Evolutionary conservation across 30 jellyfish, hydroid and myxozoan genomes (phyloP), one percentile per base, ranked within the genome.

Genomic region (Sanderia malayensis): DNA sequence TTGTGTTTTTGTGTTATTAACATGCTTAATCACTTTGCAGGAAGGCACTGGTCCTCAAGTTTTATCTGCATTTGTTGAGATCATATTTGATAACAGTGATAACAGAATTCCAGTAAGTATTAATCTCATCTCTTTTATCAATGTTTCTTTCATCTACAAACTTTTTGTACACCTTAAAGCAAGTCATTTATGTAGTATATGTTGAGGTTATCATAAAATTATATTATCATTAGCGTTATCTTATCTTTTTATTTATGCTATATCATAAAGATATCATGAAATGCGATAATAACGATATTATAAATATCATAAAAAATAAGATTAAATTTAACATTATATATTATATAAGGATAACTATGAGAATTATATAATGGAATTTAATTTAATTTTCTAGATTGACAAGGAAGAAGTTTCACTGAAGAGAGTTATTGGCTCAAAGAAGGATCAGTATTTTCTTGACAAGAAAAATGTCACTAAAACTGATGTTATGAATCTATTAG

Each of bases 21-120:
- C 13, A 37, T 9, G 19, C 41, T 19, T 47, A 4, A 41, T 23
- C 28, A 6, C 23, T 73, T 75, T 41, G 9, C 60, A 94, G 99
- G 99, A 94, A 77, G 99, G 97, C 28, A 83, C 96, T 24, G 99
- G 97, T 23, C 96, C 99, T 11, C 61, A 95, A 28, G 97, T 86
- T 70, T 95, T 84, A 11, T 86, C 99, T 60, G 97, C 99, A 13
- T 86, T 66, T 82, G 99, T 94, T 30, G 99, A 94, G 59, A 80
- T 94, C 29, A 82, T 94, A n/a, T 94, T 94, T 73, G 97, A 94
- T 75, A 94, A 94, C 76, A 59, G 95, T 17, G 97, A 94, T 45
- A 87, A 88, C 49, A 83, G 99, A 61, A 63, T 94, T 10, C 97
- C 95, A 23, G 99, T 94, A 74, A 80, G 88, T 76, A 49, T 49